These are phyloP conservation scores for Lycocerus yunnanus DNA, from an alignment of 2,888 invertebrate species.

Conservation along the genomic window DNA sequence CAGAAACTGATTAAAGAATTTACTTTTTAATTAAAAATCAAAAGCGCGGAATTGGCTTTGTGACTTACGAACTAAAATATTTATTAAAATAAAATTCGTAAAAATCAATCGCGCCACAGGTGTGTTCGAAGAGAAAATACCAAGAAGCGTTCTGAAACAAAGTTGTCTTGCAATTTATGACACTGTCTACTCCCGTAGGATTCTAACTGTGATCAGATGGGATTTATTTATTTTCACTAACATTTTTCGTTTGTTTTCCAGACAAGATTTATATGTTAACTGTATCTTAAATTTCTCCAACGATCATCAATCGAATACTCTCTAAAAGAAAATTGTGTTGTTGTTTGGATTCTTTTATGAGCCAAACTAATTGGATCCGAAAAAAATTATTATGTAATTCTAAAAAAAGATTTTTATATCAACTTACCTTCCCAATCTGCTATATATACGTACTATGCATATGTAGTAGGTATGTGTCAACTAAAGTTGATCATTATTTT, in stretches of 20 bases:
- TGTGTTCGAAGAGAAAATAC: slow-evolving; percentile 17
- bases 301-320: slow-evolving; percentile 7
- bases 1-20: neutral
- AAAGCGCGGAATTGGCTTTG: neutral
- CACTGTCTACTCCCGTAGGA: slow-evolving; percentile 36
- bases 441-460: no score
- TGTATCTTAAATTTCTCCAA: slow-evolving; percentile 27
- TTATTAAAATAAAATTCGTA: neutral
- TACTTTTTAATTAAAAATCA: neutral
- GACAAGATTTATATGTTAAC: slow-evolving; percentile 34
- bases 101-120: slow-evolving; percentile 20
- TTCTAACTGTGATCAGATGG: slow-evolving; percentile 36
- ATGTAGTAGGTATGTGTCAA: no score
- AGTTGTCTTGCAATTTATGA: slow-evolving; percentile 38
- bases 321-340: slow-evolving; percentile 17
- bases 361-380: neutral
- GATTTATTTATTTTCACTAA: slow-evolving; percentile 42
- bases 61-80: neutral
- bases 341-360: neutral
- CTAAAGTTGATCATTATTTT: no score
- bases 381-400: neutral
- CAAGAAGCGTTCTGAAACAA: slow-evolving; percentile 22
- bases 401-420: no score
- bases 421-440: no score
- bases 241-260: slow-evolving; percentile 36